Evolutionary conservation across 2,113 vertebrate genomes (phyloP).

Genomic region (Pimephales promelas): DNA sequence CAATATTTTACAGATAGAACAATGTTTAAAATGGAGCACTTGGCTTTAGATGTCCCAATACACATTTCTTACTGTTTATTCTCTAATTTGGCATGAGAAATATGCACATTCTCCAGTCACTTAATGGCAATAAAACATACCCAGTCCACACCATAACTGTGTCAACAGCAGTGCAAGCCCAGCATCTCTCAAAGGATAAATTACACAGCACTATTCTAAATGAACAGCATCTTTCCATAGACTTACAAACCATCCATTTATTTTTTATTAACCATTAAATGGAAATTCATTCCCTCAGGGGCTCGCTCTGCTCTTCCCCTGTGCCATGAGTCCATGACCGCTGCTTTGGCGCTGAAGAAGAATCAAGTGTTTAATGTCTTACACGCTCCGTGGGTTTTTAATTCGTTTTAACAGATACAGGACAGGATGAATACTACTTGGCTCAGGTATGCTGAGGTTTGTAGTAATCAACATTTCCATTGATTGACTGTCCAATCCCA

Average conservation of each 20-base stretch:
- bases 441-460: conserved; percentile 24
- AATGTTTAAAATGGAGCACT: not conserved
- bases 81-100: conserved; percentile 10
- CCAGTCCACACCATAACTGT: conserved; percentile 9
- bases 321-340: not conserved
- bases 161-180: conserved; percentile 27
- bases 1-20: not conserved
- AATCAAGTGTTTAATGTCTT: conserved; percentile 15
- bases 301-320: not conserved
- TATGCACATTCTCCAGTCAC: conserved; percentile 13
- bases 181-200: conserved; percentile 25
- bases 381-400: not conserved
- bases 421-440: conserved; percentile 10
- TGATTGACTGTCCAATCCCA: conserved; percentile 23
- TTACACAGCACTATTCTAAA: not conserved
- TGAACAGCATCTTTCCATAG: conserved; percentile 13
- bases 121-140: conserved; percentile 7
- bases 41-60: not conserved
- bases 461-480: conserved; percentile 21
- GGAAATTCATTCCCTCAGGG: not conserved
- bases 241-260: not conserved
- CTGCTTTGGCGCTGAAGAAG: conserved; percentile 25
- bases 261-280: conserved; percentile 34
- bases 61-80: conserved; percentile 1
- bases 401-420: conserved; percentile 18